Conservation (phyloP, 2,113 vertebrate genomes). For the Zosterops borbonicus region DNA sequence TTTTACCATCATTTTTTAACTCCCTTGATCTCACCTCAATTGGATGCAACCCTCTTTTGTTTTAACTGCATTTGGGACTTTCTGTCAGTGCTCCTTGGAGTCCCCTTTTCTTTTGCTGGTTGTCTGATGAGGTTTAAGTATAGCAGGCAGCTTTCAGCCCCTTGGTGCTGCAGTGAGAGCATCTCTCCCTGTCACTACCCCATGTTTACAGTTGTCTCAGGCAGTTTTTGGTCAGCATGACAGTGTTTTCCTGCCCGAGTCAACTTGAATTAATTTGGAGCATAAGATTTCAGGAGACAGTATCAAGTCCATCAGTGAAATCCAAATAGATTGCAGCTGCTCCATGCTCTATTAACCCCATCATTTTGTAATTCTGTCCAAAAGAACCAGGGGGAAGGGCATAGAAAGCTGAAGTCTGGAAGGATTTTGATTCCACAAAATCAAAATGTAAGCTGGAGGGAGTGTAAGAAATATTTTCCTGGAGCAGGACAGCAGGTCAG, state of each 20-base stretch:
- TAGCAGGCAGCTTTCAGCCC: background rate
- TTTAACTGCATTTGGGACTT: background rate
- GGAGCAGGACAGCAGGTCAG: background rate
- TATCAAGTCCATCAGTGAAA: background rate
- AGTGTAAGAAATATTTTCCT: background rate
- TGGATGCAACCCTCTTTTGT: background rate
- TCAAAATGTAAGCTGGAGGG: background rate
- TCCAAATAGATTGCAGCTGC: conserved; percentile 26
- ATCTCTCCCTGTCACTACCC: fast-evolving
- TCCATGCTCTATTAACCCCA: background rate
- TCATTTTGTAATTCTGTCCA: background rate
- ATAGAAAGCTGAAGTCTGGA: background rate
- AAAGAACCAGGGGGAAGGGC: background rate
- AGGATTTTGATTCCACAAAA: background rate
- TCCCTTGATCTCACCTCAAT: background rate
- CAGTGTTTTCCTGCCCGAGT: background rate
- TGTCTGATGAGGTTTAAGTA: background rate
- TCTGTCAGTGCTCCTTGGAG: background rate
- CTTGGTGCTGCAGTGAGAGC: fast-evolving
- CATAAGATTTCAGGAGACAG: conserved; percentile 7
- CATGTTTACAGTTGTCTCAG: fast-evolving
- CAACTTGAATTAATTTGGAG: conserved; percentile 9
- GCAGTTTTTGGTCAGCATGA: background rate
- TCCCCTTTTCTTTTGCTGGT: fast-evolving
- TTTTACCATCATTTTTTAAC: background rate